phyloP scores from a whole-genome alignment of 2,797 vertebrate species.

The Lemur catta region DNA sequence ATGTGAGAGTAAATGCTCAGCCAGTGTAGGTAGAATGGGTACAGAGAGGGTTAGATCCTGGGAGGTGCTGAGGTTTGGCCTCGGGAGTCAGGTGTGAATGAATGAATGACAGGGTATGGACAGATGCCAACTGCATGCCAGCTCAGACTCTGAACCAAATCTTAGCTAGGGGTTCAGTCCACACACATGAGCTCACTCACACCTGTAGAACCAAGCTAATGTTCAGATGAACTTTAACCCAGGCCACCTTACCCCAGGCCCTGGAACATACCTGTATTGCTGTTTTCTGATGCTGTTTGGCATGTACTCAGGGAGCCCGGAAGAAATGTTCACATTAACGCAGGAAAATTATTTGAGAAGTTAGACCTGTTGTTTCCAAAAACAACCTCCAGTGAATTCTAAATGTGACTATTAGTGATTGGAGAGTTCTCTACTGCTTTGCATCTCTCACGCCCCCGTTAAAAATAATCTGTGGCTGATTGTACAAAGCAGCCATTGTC shows the following conservation, averaged over 20 bases:
- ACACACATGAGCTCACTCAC: neutral
- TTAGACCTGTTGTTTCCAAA: neutral
- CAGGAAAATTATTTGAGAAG: slow-evolving; percentile 24
- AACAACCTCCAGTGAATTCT: neutral
- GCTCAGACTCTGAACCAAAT: neutral
- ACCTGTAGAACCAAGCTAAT: neutral
- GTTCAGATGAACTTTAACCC: neutral
- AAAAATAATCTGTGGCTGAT: slow-evolving; percentile 40
- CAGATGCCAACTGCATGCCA: neutral
- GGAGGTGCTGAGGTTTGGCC: neutral
- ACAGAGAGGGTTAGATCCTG: neutral
- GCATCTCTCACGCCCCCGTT: neutral
- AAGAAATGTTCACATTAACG: neutral
- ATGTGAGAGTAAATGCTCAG: neutral
- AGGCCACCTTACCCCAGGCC: neutral
- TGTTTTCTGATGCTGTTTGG: neutral
- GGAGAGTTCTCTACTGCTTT: slow-evolving; percentile 23
- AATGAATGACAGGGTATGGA: neutral
- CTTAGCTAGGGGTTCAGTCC: neutral
- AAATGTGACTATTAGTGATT: slow-evolving; percentile 24
- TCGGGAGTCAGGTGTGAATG: neutral
- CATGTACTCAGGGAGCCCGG: neutral
- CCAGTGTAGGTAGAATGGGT: neutral
- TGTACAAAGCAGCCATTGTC: slow-evolving; percentile 37
- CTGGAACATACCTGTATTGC: neutral